Conservation (phyloP, 2,888 invertebrate species). For the Smittia sp. region DNA sequence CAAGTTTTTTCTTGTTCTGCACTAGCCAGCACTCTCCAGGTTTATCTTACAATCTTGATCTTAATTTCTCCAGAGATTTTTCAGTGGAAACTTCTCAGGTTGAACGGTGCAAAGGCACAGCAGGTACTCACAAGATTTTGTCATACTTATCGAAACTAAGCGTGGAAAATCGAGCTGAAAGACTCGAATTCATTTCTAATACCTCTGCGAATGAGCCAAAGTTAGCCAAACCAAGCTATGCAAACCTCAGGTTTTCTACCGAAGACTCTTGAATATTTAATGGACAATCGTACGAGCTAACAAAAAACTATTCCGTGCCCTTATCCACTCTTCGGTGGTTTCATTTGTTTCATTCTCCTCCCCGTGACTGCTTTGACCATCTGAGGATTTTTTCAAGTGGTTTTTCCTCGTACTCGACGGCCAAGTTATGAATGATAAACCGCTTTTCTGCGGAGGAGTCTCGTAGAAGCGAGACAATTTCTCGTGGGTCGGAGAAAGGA, state of each 20-base stretch:
- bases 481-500: background rate
- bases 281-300: background rate
- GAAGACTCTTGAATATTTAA: constrained; percentile 9
- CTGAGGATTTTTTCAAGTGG: constrained; percentile 11
- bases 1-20: no score
- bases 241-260: background rate
- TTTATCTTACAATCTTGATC: background rate
- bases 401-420: background rate
- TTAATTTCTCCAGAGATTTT: constrained; percentile 20
- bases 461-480: constrained; percentile 17
- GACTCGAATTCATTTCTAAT: no score
- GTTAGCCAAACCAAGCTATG: background rate
- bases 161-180: no score
- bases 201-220: no score
- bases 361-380: background rate
- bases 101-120: no score
- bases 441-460: constrained; percentile 13
- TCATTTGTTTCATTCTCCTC: background rate
- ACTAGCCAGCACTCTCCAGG: background rate
- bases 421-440: background rate
- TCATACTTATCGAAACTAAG: no score
- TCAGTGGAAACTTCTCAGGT: background rate
- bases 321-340: background rate
- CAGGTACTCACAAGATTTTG: no score
- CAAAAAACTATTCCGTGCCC: constrained; percentile 11